Evolutionary conservation across 2,113 vertebrate species (phyloP).

Genomic region (Ciconia boyciana): DNA sequence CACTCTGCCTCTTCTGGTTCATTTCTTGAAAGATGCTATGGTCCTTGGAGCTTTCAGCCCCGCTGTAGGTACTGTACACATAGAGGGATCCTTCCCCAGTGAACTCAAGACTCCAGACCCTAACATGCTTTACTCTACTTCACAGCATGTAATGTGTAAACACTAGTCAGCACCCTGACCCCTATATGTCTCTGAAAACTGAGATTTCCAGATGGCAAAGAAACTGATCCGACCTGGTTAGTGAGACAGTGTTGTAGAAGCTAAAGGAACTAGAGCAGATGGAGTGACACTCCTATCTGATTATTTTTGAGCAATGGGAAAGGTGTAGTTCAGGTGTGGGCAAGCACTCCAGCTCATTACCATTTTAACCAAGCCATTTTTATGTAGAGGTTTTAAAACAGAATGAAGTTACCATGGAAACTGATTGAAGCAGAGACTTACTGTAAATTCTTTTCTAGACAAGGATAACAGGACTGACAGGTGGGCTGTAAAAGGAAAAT

Average conservation of each 20-base stretch:
- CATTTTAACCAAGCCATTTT: conserved; percentile 35
- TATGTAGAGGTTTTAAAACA: conserved; percentile 36
- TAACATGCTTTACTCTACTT: background rate
- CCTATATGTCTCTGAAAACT: background rate
- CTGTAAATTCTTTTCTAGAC: conserved; percentile 35
- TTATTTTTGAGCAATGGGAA: background rate
- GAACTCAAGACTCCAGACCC: background rate
- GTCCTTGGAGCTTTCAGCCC: background rate
- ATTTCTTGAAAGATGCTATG: background rate
- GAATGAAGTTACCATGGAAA: conserved; percentile 52
- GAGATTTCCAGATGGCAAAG: background rate
- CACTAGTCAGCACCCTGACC: background rate
- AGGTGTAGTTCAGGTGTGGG: background rate
- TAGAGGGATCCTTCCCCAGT: background rate
- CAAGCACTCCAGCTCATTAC: background rate
- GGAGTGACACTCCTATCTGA: background rate
- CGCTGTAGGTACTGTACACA: background rate
- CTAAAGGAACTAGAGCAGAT: background rate
- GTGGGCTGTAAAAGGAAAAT: conserved; percentile 38
- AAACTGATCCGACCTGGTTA: background rate
- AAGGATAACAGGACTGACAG: conserved; percentile 32
- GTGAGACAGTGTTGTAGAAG: background rate
- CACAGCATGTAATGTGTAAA: background rate
- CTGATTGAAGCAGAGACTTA: conserved; percentile 41
- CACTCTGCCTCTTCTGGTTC: background rate